Base-by-base conservation (phyloP, 2,797 vertebrate species). In the Oceanodroma leucorhoa region DNA sequence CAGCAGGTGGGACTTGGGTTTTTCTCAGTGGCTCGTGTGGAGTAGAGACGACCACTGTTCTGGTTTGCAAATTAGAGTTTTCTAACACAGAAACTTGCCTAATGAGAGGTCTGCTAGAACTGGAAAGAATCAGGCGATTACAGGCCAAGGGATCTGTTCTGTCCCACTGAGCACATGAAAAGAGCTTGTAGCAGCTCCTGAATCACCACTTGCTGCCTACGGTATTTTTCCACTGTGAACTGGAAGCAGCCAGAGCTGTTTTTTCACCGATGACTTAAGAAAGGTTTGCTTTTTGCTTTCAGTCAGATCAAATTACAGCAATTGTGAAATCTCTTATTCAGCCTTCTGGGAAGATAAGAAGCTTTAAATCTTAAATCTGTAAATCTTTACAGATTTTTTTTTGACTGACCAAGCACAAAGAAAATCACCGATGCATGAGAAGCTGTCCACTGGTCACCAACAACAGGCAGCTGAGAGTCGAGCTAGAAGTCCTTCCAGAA, bases 251-350 rank as follows among this genome's bases (percentile, higher is more conserved):
- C 0, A 3, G 46, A 69, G 7, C 26, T 76, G 3, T 0, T 57
- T 71, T 71, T 65, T 16, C 4, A 10, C 43, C 9, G 1, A 5
- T 8, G 4, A 38, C 38, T 77, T 70, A 32, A n/a, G 30, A 78
- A 79, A 94, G 12, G 11, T 43, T 95, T 82, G 29, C 3, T 54
- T 76, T 84, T 83, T 80, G 34, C 17, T 69, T 89, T 91, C n/a
- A 40, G 51, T 66, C 45, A 75, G 48, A 76, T 77, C 40, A 70
- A 70, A 77, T 93, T 55, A 65, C 23, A 61, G 32, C 30, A 64
- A 32, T 32, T 78, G 20, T 78, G 73, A 89, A 84, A 71, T 84
- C 55, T 64, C 30, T 73, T 70, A 34, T 14, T 48, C 40, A 75
- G 20, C 34, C 41, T 71, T 87, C 66, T 89, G 23, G 55, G 70